Conservation (phyloP, 2,888 invertebrate species). For the Quadroppia sp. region DNA sequence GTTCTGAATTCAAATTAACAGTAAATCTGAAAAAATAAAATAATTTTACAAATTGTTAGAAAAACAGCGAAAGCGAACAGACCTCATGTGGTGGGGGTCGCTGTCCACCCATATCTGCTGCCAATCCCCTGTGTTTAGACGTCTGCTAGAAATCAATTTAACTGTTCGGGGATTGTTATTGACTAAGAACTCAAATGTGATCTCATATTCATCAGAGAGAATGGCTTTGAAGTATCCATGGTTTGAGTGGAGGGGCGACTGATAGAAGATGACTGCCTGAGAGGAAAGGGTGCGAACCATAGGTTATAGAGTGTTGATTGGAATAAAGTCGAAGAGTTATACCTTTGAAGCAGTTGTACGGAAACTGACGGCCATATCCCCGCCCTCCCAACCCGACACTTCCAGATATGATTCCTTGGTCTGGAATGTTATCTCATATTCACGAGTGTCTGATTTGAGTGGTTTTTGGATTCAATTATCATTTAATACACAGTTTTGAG, state of each 20-base stretch:
- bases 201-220: slow-evolving; percentile 73
- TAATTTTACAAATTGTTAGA: too few species aligned
- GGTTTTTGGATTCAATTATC: background rate
- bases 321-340: too few species aligned
- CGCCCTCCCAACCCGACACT: slow-evolving; percentile 80
- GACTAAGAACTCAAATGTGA: slow-evolving; percentile 82
- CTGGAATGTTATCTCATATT: slow-evolving; percentile 88
- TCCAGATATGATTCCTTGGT: slow-evolving; percentile 87
- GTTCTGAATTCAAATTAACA: slow-evolving; percentile 82
- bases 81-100: slow-evolving; percentile 81
- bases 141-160: slow-evolving; percentile 73
- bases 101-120: slow-evolving; percentile 94
- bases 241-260: slow-evolving; percentile 79
- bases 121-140: slow-evolving; percentile 89
- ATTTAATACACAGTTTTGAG: background rate
- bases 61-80: background rate
- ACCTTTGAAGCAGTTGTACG: slow-evolving; percentile 74
- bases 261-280: slow-evolving; percentile 78
- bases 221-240: slow-evolving; percentile 90
- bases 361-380: slow-evolving; percentile 87
- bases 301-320: too few species aligned
- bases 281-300: too few species aligned
- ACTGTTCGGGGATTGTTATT: slow-evolving; percentile 76
- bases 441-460: slow-evolving; percentile 76
- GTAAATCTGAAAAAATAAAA: slow-evolving; percentile 63